phyloP scores from a whole-genome alignment of 2,797 vertebrate genomes.

The Rhabdomys pumilio region DNA sequence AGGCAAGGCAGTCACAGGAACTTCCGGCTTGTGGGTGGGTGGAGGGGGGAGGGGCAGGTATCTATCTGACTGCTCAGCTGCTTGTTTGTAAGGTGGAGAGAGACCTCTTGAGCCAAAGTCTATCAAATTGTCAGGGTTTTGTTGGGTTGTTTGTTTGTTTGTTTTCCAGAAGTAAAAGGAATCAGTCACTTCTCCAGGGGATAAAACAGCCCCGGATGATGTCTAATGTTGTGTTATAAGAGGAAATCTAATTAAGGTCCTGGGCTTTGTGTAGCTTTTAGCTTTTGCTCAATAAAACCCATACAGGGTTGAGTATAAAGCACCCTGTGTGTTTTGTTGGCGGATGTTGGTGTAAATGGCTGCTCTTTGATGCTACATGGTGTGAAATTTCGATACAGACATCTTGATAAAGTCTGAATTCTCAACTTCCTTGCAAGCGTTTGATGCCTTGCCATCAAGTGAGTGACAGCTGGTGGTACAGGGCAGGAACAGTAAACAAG shows the following conservation, averaged over 20 bases:
- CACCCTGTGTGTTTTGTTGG: conserved; percentile 37
- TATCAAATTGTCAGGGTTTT: neutral
- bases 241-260: conserved; percentile 60
- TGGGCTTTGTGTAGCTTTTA: conserved; percentile 33
- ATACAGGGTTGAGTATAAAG: neutral
- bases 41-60: no score
- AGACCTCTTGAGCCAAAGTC: neutral
- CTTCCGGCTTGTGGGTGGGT: neutral
- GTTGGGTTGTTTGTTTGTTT: conserved; percentile 6
- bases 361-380: conserved; percentile 46
- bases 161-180: conserved; percentile 53
- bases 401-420: conserved; percentile 56
- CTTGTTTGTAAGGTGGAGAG: neutral
- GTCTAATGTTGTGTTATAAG: conserved; percentile 69
- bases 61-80: no score
- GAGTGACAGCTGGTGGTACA: neutral
- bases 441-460: neutral
- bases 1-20: neutral
- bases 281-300: conserved; percentile 47
- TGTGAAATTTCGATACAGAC: conserved; percentile 56
- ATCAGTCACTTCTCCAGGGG: conserved; percentile 9
- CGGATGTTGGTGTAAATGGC: conserved; percentile 34
- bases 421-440: neutral
- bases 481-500: neutral
- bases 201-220: conserved; percentile 43